phyloP scores from a whole-genome alignment of 2,113 vertebrate species.

The Phalacrocorax aristotelis region DNA sequence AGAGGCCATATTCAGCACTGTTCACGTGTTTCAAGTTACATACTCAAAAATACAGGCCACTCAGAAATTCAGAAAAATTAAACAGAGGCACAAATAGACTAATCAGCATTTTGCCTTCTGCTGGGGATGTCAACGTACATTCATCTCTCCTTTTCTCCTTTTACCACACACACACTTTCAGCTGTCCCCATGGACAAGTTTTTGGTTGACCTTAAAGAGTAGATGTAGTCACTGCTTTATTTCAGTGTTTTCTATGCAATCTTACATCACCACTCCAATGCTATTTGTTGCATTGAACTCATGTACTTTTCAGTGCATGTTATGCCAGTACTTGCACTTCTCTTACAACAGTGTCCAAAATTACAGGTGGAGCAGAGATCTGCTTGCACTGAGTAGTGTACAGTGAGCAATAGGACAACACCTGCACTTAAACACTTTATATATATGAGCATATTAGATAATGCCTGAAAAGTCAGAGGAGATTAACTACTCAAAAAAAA shows the following conservation, averaged over 20 bases:
- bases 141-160: neutral
- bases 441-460: neutral
- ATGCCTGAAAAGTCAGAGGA: neutral
- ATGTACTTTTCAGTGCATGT: neutral
- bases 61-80: neutral
- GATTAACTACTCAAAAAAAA: neutral
- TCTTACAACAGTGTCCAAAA: neutral
- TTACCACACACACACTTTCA: neutral
- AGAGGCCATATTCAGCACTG: neutral
- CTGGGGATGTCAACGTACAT: rapidly evolving
- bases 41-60: neutral
- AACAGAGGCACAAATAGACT: neutral
- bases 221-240: neutral
- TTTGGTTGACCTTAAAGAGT: neutral
- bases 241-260: neutral
- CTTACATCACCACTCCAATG: neutral
- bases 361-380: neutral
- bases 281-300: neutral
- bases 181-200: neutral
- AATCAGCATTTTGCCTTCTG: neutral
- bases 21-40: neutral
- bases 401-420: neutral
- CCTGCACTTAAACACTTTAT: neutral
- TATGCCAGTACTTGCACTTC: neutral
- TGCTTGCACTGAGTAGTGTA: neutral